Evolutionary conservation across 2,888 invertebrate species (phyloP).

Genomic region (Brenthis daphne): DNA sequence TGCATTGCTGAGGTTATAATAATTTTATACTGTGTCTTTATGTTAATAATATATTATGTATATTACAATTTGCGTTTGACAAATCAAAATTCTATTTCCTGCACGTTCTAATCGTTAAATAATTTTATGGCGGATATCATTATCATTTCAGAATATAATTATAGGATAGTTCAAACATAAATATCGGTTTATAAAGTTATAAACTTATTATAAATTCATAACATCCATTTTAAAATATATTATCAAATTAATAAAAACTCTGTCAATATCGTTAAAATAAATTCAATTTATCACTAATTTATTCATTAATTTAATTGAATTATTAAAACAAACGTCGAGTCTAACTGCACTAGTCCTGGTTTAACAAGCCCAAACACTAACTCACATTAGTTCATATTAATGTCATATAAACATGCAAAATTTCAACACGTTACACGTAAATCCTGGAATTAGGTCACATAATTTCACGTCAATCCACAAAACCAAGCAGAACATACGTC

Average conservation of each 20-base stretch:
- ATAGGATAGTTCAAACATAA: conserved; percentile 4
- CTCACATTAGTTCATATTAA: conserved; percentile 18
- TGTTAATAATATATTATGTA: conserved; percentile 10
- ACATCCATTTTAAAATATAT: background rate
- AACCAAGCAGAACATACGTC: conserved; percentile 47
- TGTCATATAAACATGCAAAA: conserved; percentile 27
- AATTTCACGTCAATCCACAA: conserved; percentile 14
- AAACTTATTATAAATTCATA: conserved; percentile 3
- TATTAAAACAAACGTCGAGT: background rate
- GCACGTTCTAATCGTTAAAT: conserved; percentile 14
- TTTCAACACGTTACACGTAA: conserved; percentile 23
- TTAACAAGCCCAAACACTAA: conserved; percentile 12
- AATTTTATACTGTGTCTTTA: conserved; percentile 20
- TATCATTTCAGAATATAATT: conserved; percentile 9
- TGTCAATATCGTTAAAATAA: background rate
- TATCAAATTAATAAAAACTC: conserved; percentile 1
- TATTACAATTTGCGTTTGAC: conserved; percentile 11
- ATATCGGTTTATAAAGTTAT: background rate
- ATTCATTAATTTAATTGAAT: background rate
- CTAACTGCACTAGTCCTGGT: background rate
- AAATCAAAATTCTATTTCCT: conserved; percentile 21
- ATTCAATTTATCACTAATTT: background rate
- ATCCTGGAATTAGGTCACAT: conserved; percentile 1
- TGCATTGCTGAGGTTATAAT: conserved; percentile 20
- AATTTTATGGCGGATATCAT: conserved; percentile 22